Conservation (phyloP, 2,113 vertebrate genomes). For the Mohoua ochrocephala region DNA sequence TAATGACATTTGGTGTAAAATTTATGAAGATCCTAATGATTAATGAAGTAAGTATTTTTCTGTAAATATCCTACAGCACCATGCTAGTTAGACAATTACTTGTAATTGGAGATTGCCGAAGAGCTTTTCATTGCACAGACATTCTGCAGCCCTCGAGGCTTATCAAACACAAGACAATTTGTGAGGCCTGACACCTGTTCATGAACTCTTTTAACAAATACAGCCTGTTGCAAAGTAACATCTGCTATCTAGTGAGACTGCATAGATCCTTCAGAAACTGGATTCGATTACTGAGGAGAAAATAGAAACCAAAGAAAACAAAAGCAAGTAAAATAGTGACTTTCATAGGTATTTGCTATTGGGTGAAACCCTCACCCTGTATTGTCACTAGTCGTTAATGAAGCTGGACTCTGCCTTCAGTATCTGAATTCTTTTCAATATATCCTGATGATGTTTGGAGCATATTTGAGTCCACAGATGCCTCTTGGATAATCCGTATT, state of each 20-base stretch:
- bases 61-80: neutral
- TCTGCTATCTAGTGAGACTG: neutral
- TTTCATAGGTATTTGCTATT: neutral
- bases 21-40: neutral
- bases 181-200: neutral
- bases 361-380: neutral
- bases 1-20: neutral
- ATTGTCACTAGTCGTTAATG: neutral
- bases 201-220: neutral
- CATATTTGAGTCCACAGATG: neutral
- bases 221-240: neutral
- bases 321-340: neutral
- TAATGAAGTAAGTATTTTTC: neutral
- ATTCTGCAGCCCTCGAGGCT: neutral
- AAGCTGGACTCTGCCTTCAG: neutral
- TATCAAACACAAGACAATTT: neutral
- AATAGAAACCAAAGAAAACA: neutral
- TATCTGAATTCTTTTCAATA: neutral
- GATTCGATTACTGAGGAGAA: neutral
- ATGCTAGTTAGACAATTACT: neutral
- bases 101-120: neutral
- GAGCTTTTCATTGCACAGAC: neutral
- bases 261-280: neutral
- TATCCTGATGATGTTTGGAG: neutral
- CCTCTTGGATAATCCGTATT: neutral